Base-by-base conservation (phyloP, 2,888 invertebrate species). In the Laothoe populi region DNA sequence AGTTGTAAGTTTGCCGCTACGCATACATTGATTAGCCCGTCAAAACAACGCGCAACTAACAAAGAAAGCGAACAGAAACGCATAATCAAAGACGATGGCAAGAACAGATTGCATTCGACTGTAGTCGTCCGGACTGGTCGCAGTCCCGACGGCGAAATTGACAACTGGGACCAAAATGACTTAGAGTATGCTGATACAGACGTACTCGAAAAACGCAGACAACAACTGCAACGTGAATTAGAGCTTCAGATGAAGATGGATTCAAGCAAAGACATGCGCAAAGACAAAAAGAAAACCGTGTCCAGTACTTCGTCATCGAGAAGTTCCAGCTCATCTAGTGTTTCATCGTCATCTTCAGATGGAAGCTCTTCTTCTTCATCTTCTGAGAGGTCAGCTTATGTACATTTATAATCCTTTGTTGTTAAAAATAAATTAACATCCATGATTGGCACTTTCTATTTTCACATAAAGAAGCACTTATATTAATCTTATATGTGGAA, bases 111-210 rank as follows among this genome's bases (percentile, higher is more conserved):
- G 63, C 95, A 94, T 80, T 94, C 95, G 64, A 93, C 95, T 74
- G 94, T 95, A 72, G 94, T 95, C 78, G 95, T 93, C 75, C 87
- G 92, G 69, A 84, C 90, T 61, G 93, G 91, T 68, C 94, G 81
- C 80, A 95, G 95, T 77, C 95, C 95, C 62, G 95, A 95, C 73
- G 92, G 88, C 71, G 95, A 95, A 83, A 95, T 96, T 88, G 95
- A 95, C 81, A 95, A 95, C 82, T 96, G 96, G 96, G 95, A 96
- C 84, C 96, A 96, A 84, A 95, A 95, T 79, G 95, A 96, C 89
- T 86, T 96, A 87, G 96, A 96, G 83, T 96, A 96, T 91, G 96
- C 96, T 68, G 96, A 96, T 88, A 96, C 96, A 66, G 96, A 96
- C 83, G 96, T 95, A 70, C 92, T 96, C 79, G 96, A 96, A 85